Evolutionary conservation across 2,888 invertebrate genomes (phyloP).

Genomic region (Eueremaeus valkanovi): DNA sequence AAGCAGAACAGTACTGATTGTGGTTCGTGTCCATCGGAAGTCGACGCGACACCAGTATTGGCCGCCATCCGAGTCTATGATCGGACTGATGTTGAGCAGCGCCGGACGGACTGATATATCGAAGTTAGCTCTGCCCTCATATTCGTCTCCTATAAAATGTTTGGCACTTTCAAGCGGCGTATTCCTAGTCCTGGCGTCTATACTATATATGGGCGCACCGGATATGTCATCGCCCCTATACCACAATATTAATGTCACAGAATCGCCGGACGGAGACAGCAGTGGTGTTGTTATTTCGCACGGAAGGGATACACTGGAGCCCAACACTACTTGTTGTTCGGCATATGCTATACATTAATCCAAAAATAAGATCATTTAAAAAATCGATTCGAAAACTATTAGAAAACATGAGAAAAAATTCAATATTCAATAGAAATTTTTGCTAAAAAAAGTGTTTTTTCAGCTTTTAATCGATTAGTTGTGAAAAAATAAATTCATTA

Average conservation of each 20-base stretch:
- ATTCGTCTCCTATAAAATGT: constrained; percentile 34
- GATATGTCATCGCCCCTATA: constrained; percentile 41
- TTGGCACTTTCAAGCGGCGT: constrained; percentile 36
- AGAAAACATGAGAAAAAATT: too few species aligned
- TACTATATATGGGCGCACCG: constrained; percentile 42
- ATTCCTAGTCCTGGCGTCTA: constrained; percentile 36
- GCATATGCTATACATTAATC: constrained; percentile 26
- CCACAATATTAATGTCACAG: constrained; percentile 41
- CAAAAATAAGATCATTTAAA: too few species aligned
- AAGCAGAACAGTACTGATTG: constrained; percentile 38
- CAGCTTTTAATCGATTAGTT: too few species aligned
- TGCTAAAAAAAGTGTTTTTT: too few species aligned
- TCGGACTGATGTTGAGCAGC: constrained; percentile 3
- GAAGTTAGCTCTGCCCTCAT: constrained; percentile 18
- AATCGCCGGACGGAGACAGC: constrained; percentile 16
- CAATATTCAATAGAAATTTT: too few species aligned
- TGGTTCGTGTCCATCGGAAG: constrained; percentile 40
- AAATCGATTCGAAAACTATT: too few species aligned
- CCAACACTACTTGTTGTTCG: constrained; percentile 9
- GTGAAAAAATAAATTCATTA: too few species aligned
- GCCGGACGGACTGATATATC: constrained; percentile 36
- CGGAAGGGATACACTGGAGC: constrained; percentile 3
- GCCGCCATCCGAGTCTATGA: constrained; percentile 18
- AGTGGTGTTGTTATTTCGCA: constrained; percentile 7
- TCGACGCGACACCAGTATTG: constrained; percentile 41